A percentile compares a stretch with the other conserved stretches of the same genome.
These are phyloP conservation scores for Rotaria macrura DNA, from an alignment of 2,888 invertebrate species.

Conservation along the genomic window DNA sequence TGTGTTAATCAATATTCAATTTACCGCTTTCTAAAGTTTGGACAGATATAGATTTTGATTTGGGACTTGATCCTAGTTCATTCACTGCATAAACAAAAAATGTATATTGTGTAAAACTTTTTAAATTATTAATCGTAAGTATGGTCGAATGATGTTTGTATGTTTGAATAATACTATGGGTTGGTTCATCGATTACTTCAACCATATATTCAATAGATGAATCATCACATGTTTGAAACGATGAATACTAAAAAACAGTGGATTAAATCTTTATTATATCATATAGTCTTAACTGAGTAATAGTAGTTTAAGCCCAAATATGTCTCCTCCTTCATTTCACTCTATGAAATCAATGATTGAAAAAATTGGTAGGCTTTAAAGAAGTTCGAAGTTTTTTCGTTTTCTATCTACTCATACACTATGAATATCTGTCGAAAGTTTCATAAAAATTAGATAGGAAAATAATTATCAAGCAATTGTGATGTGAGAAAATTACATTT, in stretches of 20 bases:
- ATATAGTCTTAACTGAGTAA: no score
- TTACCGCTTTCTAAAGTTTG: conserved; percentile 8
- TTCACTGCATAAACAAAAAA: not conserved
- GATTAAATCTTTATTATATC: not conserved
- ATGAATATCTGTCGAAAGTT: no score
- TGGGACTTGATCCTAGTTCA: not conserved
- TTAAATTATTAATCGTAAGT: not conserved
- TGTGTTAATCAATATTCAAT: not conserved
- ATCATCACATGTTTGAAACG: not conserved
- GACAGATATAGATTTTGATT: not conserved
- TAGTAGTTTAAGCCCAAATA: no score
- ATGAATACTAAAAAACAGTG: not conserved
- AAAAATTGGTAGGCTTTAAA: no score
- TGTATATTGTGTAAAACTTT: not conserved
- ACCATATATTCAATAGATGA: not conserved
- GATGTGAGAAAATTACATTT: no score
- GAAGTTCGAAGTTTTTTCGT: no score
- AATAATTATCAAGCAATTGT: no score
- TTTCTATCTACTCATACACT: no score
- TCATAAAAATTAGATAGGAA: no score
- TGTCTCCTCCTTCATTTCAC: no score
- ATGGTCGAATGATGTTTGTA: not conserved
- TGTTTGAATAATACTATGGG: not conserved
- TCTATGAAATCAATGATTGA: no score
- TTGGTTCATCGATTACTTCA: not conserved